A percentile compares a stretch with the other conserved stretches of the same genome.
Evolutionary conservation across 1,140 invertebrate genomes (phyloP).

Genomic region (Lerema accius): DNA sequence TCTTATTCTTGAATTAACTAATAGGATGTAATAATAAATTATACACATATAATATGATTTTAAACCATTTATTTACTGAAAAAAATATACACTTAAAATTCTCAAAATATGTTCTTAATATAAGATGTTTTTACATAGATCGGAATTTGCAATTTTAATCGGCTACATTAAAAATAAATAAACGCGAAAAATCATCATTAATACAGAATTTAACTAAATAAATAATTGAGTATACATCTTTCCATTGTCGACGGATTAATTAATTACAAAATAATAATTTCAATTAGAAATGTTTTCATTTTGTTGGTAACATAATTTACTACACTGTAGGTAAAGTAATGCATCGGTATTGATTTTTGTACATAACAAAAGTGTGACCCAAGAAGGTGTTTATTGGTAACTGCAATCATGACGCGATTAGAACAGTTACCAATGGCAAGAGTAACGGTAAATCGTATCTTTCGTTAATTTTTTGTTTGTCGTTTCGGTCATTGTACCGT

Average conservation of each 20-base stretch:
- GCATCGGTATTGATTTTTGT: not conserved
- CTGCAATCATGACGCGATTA: not conserved
- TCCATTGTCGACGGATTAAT: not conserved
- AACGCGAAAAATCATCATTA: slow-evolving; percentile 6
- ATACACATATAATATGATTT: slow-evolving; percentile 37
- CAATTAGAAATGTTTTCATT: not conserved
- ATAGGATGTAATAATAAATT: no score
- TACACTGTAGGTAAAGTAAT: not conserved
- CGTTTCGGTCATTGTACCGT: no score
- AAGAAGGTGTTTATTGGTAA: not conserved
- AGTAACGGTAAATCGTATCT: not conserved
- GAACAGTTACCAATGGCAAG: slow-evolving; percentile 10
- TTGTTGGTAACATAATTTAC: slow-evolving; percentile 6
- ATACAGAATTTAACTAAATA: slow-evolving; percentile 17
- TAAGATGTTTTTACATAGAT: slow-evolving; percentile 56
- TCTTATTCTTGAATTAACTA: no score
- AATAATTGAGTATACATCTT: slow-evolving; percentile 5
- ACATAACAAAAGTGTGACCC: not conserved
- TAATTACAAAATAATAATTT: not conserved
- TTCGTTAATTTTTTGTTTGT: no score
- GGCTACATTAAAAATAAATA: slow-evolving; percentile 27
- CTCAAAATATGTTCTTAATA: slow-evolving; percentile 54
- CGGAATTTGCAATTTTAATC: slow-evolving; percentile 53
- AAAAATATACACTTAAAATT: slow-evolving; percentile 67
- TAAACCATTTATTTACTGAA: slow-evolving; percentile 56